Evolutionary conservation across 2,797 vertebrate genomes (phyloP).

Genomic region (Sus cebifrons): DNA sequence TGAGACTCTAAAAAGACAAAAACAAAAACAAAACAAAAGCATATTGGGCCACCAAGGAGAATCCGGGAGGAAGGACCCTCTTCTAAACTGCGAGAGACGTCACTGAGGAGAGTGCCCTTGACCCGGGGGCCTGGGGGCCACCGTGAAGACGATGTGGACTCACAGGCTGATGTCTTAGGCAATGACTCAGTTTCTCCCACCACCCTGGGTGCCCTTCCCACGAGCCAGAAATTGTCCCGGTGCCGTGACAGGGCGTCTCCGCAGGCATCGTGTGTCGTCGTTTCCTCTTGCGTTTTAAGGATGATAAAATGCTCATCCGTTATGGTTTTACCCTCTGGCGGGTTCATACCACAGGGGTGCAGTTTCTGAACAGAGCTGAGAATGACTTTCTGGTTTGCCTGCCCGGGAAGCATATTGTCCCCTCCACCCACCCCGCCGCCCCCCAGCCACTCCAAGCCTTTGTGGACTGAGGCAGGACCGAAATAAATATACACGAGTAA

Average conservation of each 20-base stretch:
- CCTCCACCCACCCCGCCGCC: not conserved
- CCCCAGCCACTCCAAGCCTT: not conserved
- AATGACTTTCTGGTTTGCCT: slow-evolving; percentile 53
- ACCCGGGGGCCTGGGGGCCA: not conserved
- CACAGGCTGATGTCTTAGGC: not conserved
- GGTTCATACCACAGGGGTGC: slow-evolving; percentile 13
- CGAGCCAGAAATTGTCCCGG: not conserved
- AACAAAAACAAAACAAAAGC: no score
- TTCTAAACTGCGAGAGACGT: not conserved
- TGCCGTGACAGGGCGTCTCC: not conserved
- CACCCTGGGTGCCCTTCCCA: not conserved
- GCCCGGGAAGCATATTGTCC: not conserved
- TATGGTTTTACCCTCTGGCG: not conserved
- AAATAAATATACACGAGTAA: slow-evolving; percentile 60
- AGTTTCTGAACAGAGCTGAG: slow-evolving; percentile 30
- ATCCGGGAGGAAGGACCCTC: not conserved
- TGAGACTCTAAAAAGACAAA: no score
- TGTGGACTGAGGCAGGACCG: slow-evolving; percentile 44
- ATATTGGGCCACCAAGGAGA: not conserved
- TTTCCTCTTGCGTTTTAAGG: slow-evolving; percentile 27
- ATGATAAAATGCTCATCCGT: slow-evolving; percentile 24
- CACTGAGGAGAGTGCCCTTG: not conserved
- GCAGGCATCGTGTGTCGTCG: not conserved
- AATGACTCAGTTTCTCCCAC: not conserved
- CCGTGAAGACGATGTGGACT: not conserved